phyloP scores from a whole-genome alignment of 2,113 vertebrate genomes.

The Seriola aureovittata region DNA sequence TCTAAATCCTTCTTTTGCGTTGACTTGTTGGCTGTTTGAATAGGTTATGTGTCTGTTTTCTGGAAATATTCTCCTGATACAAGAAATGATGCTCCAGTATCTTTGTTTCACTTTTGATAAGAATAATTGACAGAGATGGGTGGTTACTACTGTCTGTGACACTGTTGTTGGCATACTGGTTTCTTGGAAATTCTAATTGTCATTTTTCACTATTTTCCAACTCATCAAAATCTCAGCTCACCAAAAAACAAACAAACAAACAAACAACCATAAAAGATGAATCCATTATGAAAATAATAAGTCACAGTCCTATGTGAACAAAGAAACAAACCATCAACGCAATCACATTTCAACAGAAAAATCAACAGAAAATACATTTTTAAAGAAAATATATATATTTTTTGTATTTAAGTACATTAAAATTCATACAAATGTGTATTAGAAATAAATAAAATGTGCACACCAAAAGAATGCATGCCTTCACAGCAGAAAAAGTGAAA shows the following conservation, averaged over 20 bases:
- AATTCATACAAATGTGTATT: too few species aligned
- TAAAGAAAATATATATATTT: too few species aligned
- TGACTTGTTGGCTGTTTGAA: conserved; percentile 32
- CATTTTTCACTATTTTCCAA: too few species aligned
- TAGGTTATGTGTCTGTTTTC: not conserved
- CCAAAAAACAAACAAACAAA: not conserved
- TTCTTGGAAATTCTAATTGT: not conserved
- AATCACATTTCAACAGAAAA: not conserved
- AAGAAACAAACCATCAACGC: not conserved
- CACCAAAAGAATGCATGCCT: too few species aligned
- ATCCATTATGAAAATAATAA: not conserved
- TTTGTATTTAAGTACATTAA: too few species aligned
- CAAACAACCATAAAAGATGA: too few species aligned
- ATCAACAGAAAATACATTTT: too few species aligned
- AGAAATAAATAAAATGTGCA: too few species aligned
- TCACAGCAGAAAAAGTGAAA: too few species aligned
- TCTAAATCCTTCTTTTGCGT: conserved; percentile 53
- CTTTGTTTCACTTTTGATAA: not conserved
- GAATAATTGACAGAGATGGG: not conserved
- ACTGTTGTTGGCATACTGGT: not conserved
- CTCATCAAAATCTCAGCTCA: not conserved
- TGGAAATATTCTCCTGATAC: not conserved
- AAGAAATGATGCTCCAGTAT: not conserved
- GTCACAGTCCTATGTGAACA: not conserved
- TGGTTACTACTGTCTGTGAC: not conserved